Base-by-base conservation (phyloP, 2,113 vertebrate species). In the Gopherus flavomarginatus region DNA sequence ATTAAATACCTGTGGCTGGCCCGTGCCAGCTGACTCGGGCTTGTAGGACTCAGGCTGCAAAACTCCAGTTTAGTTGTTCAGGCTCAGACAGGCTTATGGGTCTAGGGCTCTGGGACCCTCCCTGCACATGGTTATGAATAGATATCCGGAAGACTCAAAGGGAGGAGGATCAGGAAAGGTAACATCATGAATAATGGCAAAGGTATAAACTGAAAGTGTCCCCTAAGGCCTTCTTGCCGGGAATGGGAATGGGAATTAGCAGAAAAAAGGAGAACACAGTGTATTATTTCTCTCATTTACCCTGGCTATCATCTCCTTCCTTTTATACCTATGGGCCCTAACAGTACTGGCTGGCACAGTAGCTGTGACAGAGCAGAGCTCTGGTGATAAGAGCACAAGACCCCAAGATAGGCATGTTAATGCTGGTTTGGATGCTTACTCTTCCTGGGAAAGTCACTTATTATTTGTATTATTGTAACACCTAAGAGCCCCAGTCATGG, bases 321-420 rank as follows among this genome's bases (percentile, higher is more conserved):
- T n/a, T 26, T 88, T 78, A 29, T 6, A 1, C 47, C 17, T 75
- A 3, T 31, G 84, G 0, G 8, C 65, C 78, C 81, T 7, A 17
- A 53, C 21, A 3, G 0, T 13, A 19, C 82, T 7, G 65, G 29
- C 53, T 11, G 5, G 54, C 42, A 6, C 5, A n/a, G 16, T 27
- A 72, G 65, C 65, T 47, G 44, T 11, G 11, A 69, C 3, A 35
- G 31, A 85, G 44, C 8, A 11, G 47, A 50, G 44, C 13, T 85
- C 59, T 72, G 16, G 12, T 24, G 26, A 31, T n/a, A 69, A 7
- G 35, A 89, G 38, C 26, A 21, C 21, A 3, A 24, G 11, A 19
- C 72, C 92, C 17, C 38, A 52, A 77, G 62, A 31, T 7, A 1
- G 54, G 19, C 9, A 0, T 42, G 47, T 52, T 52, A 10, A 19